Percentiles rank a stretch among this genome's conserved stretches.
phyloP scores from a whole-genome alignment of 30 jellyfish, hydroid and myxozoan species.

The Catostylus mosaicus region DNA sequence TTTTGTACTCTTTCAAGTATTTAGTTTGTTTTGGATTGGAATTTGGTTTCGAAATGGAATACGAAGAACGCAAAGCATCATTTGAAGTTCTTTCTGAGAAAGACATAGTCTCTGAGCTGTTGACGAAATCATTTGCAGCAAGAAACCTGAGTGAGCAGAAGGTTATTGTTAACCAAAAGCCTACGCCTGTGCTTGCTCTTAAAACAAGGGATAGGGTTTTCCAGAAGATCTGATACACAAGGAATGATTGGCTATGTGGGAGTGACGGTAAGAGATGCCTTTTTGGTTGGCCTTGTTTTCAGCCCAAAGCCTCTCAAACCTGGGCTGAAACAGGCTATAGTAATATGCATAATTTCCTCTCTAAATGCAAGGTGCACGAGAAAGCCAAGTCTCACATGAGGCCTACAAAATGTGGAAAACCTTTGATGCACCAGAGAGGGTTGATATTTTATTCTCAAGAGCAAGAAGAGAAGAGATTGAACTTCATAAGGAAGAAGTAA shows the following conservation, averaged over 20 bases:
- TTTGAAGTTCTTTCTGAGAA: not conserved
- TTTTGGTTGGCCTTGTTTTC: no score
- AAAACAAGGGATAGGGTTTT: not conserved
- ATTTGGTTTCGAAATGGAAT: no score
- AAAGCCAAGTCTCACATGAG: slow-evolving; percentile 42
- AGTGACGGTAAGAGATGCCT: no score
- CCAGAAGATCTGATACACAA: no score
- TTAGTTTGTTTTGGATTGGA: no score
- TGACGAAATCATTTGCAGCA: not conserved
- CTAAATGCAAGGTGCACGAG: slow-evolving; percentile 49
- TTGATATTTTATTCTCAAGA: slow-evolving; percentile 22
- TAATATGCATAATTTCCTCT: slow-evolving; percentile 36
- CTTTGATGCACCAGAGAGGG: slow-evolving; percentile 34
- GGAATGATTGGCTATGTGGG: no score
- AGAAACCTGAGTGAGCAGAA: not conserved
- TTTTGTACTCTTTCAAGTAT: no score
- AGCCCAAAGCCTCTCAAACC: no score
- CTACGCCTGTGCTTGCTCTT: not conserved
- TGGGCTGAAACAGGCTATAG: slow-evolving; percentile 59
- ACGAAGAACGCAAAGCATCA: no score
- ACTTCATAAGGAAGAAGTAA: slow-evolving; percentile 31
- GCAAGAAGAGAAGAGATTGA: slow-evolving; percentile 45
- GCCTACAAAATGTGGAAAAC: slow-evolving; percentile 37
- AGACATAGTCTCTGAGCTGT: not conserved
- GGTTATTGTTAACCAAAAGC: slow-evolving; percentile 1